phyloP scores from a whole-genome alignment of 2,888 invertebrate genomes.

The Leucophenga maculata region DNA sequence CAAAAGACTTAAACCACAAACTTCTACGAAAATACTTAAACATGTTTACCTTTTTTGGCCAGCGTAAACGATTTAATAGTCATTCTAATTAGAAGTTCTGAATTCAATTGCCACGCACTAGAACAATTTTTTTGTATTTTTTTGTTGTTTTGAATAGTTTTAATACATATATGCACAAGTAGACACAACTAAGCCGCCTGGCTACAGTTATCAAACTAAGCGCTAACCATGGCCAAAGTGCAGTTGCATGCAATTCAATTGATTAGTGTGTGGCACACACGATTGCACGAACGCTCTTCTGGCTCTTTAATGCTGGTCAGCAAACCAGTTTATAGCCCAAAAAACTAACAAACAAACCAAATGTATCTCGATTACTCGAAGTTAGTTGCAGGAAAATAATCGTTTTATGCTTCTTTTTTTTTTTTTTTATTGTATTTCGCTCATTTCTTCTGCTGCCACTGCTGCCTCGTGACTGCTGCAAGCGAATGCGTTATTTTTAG shows the following conservation, averaged over 20 bases:
- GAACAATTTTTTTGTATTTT: neutral
- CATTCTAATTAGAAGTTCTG: no score
- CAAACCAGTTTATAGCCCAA: constrained; percentile 9
- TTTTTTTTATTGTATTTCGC: no score
- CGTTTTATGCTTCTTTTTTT: no score
- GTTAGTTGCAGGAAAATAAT: neutral
- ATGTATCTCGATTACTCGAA: neutral
- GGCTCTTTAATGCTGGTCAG: neutral
- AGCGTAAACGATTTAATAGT: no score
- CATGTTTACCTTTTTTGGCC: no score
- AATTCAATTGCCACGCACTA: neutral
- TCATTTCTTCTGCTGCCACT: no score
- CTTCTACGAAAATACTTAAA: no score
- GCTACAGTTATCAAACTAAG: constrained; percentile 19
- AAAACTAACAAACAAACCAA: constrained; percentile 8
- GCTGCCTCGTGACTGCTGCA: neutral
- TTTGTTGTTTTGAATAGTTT: neutral
- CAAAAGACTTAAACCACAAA: no score
- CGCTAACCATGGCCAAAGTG: constrained; percentile 15
- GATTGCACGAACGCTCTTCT: no score
- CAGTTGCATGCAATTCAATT: constrained; percentile 17
- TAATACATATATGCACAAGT: neutral
- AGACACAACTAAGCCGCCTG: neutral
- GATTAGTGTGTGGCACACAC: constrained; percentile 12
- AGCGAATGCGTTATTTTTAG: constrained; percentile 3